Evolutionary conservation across 2,113 vertebrate species (phyloP).

Genomic region (Tyrannus savana): DNA sequence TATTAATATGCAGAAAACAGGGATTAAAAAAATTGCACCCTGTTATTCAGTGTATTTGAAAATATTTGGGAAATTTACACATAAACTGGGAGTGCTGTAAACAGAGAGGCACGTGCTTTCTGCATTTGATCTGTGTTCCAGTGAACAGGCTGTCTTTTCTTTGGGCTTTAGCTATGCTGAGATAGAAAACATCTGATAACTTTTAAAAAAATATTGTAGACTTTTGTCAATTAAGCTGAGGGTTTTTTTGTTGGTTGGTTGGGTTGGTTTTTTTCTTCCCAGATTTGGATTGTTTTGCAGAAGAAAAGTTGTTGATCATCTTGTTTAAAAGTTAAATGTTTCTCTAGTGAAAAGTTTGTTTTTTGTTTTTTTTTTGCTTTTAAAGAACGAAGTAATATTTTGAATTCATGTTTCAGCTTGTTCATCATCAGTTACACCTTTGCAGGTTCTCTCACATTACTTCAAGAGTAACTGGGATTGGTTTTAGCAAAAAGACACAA

Average conservation of each 20-base stretch:
- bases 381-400: not conserved
- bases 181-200: conserved; percentile 23
- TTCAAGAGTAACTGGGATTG: not conserved
- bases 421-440: not conserved
- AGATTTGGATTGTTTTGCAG: not conserved
- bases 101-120: not conserved
- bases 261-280: not conserved
- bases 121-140: not conserved
- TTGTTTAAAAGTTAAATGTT: not conserved
- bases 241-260: not conserved
- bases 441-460: not conserved
- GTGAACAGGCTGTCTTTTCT: not conserved
- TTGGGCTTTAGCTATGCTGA: not conserved
- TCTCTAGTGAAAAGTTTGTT: not conserved
- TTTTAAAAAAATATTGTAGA: not conserved
- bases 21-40: not conserved
- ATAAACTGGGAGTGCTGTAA: not conserved
- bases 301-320: not conserved
- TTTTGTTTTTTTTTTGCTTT: conserved; percentile 21
- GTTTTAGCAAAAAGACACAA: not conserved
- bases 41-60: not conserved
- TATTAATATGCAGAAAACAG: not conserved
- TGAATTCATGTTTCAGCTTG: not conserved
- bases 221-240: not conserved
- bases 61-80: not conserved